Percentiles rank a stretch among this genome's conserved stretches.
Evolutionary conservation across 2,113 vertebrate species (phyloP).

Genomic region (Entelurus aequoreus): DNA sequence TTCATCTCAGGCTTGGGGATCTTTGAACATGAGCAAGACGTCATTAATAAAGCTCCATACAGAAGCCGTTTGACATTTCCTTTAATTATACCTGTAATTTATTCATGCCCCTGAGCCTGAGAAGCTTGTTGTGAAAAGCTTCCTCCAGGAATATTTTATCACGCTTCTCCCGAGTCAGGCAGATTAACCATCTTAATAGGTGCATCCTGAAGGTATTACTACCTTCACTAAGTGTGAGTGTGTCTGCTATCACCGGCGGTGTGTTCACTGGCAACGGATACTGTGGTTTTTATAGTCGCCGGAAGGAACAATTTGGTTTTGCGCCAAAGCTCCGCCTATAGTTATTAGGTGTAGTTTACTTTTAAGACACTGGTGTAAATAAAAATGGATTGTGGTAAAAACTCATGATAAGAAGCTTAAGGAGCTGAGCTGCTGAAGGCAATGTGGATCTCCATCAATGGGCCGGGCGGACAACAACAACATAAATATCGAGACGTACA

Average conservation of each 20-base stretch:
- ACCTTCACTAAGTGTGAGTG: slow-evolving; percentile 28
- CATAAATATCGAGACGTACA: too few relatives aligned
- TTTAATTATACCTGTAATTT: slow-evolving; percentile 78
- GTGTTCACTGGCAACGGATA: slow-evolving; percentile 17
- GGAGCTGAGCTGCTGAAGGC: too few relatives aligned
- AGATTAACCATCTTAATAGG: slow-evolving; percentile 72
- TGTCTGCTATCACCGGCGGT: slow-evolving; percentile 2
- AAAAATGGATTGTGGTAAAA: neutral
- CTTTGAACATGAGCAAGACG: slow-evolving; percentile 50
- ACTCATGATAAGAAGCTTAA: neutral
- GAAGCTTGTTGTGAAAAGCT: slow-evolving; percentile 72
- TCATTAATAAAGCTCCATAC: slow-evolving; percentile 70
- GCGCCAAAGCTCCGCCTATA: neutral
- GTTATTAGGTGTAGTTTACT: neutral
- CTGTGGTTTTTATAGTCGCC: slow-evolving; percentile 29
- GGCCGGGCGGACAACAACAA: too few relatives aligned
- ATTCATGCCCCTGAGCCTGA: slow-evolving; percentile 73
- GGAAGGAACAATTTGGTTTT: neutral
- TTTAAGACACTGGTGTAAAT: neutral
- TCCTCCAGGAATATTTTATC: slow-evolving; percentile 69
- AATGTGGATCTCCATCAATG: too few relatives aligned
- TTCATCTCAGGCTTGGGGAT: slow-evolving; percentile 50
- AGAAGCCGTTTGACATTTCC: slow-evolving; percentile 71
- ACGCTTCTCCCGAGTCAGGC: slow-evolving; percentile 50
- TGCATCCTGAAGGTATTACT: slow-evolving; percentile 62